Conservation (phyloP, 2,113 vertebrate genomes). For the Oncorhynchus clarkii region DNA sequence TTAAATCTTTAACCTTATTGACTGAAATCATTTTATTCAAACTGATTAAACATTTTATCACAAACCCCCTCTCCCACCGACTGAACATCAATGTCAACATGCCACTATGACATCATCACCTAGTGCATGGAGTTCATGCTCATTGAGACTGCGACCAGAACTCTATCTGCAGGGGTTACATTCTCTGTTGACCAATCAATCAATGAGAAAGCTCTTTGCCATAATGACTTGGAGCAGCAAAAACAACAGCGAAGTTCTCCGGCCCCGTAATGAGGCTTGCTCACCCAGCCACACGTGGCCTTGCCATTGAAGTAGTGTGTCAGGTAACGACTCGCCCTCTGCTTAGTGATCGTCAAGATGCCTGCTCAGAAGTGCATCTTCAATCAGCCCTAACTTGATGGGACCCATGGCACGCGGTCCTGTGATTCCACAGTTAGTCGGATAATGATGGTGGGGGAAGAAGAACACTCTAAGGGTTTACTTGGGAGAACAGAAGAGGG, state of each 20-base stretch:
- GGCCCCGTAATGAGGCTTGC: not conserved
- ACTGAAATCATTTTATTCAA: no score
- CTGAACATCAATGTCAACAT: not conserved
- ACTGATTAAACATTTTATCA: no score
- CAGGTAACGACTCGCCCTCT: constrained; percentile 27
- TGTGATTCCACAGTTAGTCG: constrained; percentile 14
- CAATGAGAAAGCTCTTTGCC: constrained; percentile 27
- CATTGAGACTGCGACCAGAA: not conserved
- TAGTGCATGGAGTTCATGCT: no score
- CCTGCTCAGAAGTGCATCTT: constrained; percentile 42
- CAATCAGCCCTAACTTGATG: constrained; percentile 35
- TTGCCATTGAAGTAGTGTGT: constrained; percentile 32
- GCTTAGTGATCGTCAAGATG: constrained; percentile 30
- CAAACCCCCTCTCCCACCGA: no score
- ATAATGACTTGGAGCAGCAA: constrained; percentile 14
- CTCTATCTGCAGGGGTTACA: not conserved
- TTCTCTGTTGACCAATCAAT: constrained; percentile 20
- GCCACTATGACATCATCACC: no score
- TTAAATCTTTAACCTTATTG: no score
- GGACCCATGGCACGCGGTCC: constrained; percentile 29
- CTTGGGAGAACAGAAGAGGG: constrained; percentile 8
- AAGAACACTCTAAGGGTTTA: not conserved
- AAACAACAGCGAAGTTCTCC: constrained; percentile 12
- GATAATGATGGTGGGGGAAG: not conserved
- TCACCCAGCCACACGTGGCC: constrained; percentile 9